Percentiles rank a stretch among this genome's conserved stretches.
Evolutionary conservation across 30 jellyfish, hydroid and myxozoan genomes (phyloP).

Genomic region (Chrysaora quinquecirrha): DNA sequence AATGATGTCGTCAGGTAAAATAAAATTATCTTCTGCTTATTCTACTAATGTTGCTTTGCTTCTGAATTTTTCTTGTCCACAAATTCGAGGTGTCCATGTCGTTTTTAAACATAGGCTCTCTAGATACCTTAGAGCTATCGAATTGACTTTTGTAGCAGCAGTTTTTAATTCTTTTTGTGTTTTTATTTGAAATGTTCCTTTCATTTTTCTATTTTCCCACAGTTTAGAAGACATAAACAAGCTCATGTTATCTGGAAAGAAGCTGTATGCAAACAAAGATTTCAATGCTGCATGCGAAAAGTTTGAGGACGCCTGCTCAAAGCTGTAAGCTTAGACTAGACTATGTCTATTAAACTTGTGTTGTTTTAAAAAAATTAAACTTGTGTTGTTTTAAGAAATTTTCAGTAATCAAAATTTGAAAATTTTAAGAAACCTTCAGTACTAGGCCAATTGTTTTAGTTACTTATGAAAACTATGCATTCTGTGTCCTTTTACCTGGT

Average conservation of each 20-base stretch:
- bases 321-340: slow-evolving; percentile 64
- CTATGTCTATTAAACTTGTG: not conserved
- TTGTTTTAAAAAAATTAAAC: not conserved
- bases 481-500: too few species aligned
- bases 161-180: not conserved
- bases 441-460: too few species aligned
- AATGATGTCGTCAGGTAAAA: not conserved
- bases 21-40: too few species aligned
- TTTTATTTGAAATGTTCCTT: not conserved
- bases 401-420: too few species aligned
- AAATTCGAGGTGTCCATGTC: too few species aligned
- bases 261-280: slow-evolving; percentile 33
- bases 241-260: slow-evolving; percentile 77
- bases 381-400: too few species aligned
- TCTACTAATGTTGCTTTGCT: too few species aligned
- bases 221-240: slow-evolving; percentile 57
- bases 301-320: slow-evolving; percentile 52
- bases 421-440: too few species aligned
- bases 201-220: not conserved
- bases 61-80: not conserved
- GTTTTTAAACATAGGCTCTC: too few species aligned
- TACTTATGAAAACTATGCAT: too few species aligned
- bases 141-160: too few species aligned
- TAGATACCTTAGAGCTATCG: too few species aligned
- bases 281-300: slow-evolving; percentile 39